Conservation (phyloP, 92 coral and sea anemone species). For the Porites cylindrica region DNA sequence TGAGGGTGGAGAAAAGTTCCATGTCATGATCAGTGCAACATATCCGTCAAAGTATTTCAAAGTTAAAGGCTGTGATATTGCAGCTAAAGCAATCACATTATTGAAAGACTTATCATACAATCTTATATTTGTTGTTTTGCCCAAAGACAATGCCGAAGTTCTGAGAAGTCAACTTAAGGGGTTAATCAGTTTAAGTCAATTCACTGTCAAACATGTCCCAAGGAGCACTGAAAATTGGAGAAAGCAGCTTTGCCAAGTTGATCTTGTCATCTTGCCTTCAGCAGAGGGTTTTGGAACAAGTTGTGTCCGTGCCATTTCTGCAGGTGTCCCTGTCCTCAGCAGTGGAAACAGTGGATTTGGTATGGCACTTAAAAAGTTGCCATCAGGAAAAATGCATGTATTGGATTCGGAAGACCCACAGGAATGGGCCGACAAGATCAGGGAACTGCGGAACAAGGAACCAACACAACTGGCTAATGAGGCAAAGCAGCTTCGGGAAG, state of each 20-base stretch:
- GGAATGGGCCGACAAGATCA: conserved; percentile 26
- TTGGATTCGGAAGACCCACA: conserved; percentile 31
- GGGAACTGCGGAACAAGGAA: not conserved
- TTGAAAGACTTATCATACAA: conserved; percentile 19
- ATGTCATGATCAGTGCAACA: conserved; percentile 23
- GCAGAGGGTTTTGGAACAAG: conserved; percentile 51
- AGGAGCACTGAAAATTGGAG: not conserved
- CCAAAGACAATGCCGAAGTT: not conserved
- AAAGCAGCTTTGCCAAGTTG: conserved; percentile 5
- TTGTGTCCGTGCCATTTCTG: conserved; percentile 42
- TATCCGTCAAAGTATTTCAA: conserved; percentile 25
- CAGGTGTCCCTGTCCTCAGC: conserved; percentile 40
- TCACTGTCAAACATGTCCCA: conserved; percentile 8
- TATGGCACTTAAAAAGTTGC: conserved; percentile 41
- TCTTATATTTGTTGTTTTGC: conserved; percentile 7
- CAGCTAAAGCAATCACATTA: conserved; percentile 21
- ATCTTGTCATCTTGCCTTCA: conserved; percentile 38
- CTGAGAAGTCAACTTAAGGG: not conserved
- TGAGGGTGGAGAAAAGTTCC: conserved; percentile 21
- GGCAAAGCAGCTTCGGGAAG: conserved; percentile 29
- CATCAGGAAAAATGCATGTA: conserved; percentile 12
- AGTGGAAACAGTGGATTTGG: conserved; percentile 42
- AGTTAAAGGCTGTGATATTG: conserved; percentile 39
- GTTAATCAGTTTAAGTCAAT: not conserved
- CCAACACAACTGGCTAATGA: not conserved